phyloP scores from a whole-genome alignment of 2,888 invertebrate genomes.

The Drosophila anomalata region DNA sequence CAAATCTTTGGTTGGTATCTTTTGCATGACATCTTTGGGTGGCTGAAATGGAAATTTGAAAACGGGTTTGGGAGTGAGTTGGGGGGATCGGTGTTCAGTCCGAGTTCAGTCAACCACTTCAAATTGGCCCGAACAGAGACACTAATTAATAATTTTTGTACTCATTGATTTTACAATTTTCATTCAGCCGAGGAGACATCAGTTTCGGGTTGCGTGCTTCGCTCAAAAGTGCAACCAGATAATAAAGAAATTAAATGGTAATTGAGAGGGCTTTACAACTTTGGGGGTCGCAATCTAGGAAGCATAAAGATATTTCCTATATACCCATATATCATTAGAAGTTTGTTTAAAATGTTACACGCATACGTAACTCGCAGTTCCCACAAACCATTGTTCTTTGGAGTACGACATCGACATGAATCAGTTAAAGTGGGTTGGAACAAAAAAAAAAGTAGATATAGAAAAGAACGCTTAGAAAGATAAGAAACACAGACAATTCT shows the following conservation, averaged over 20 bases:
- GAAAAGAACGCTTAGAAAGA: constrained; percentile 14
- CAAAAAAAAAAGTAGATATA: constrained; percentile 19
- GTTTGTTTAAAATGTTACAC: constrained; percentile 9
- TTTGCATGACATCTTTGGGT: constrained; percentile 9
- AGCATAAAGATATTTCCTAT: constrained; percentile 8
- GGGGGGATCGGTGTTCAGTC: constrained; percentile 16
- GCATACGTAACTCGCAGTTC: constrained; percentile 13
- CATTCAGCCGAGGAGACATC: neutral
- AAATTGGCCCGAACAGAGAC: constrained; percentile 4
- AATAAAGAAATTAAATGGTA: neutral
- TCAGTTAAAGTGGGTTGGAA: neutral
- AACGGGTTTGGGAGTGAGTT: constrained; percentile 28
- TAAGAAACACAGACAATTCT: constrained; percentile 10
- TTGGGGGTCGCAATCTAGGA: constrained; percentile 5
- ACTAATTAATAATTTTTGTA: constrained; percentile 4
- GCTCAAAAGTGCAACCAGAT: neutral
- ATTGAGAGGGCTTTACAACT: neutral
- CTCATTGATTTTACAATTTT: constrained; percentile 2
- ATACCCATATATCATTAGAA: constrained; percentile 1
- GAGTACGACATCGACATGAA: neutral
- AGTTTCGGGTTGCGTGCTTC: neutral
- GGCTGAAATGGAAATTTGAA: constrained; percentile 24
- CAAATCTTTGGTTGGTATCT: constrained; percentile 9
- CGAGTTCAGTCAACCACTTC: constrained; percentile 36
- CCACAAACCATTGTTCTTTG: constrained; percentile 32